These are phyloP conservation scores for Amaurobius ferox DNA, from an alignment of 2,888 invertebrate genomes.

Conservation along the genomic window DNA sequence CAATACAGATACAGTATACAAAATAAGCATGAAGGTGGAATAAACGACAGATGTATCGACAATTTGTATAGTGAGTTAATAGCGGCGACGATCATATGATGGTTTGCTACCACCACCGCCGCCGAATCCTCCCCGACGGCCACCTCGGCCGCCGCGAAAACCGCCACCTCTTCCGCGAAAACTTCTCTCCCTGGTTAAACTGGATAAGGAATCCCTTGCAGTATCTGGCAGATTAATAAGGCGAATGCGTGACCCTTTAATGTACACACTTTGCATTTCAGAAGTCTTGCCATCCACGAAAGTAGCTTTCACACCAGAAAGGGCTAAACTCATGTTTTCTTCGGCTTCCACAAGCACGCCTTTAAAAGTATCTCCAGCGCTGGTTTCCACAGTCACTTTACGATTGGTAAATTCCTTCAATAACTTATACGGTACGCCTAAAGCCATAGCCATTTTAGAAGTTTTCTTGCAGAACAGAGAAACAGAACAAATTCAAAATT, in stretches of 20 bases:
- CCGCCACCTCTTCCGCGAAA: background rate
- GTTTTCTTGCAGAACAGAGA: too few species aligned
- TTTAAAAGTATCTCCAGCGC: slow-evolving; percentile 12
- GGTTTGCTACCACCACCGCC: slow-evolving; percentile 14
- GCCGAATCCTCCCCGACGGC: background rate
- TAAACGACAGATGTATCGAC: too few species aligned
- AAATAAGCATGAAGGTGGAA: too few species aligned
- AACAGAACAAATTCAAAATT: too few species aligned
- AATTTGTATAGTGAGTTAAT: background rate
- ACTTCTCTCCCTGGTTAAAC: background rate
- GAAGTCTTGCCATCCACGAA: background rate
- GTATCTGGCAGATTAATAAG: slow-evolving; percentile 1
- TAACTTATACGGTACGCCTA: slow-evolving; percentile 21
- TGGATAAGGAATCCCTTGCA: background rate
- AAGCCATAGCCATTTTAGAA: background rate
- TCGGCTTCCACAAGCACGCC: slow-evolving; percentile 15
- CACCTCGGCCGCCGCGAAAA: background rate
- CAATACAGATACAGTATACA: too few species aligned
- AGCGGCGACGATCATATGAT: background rate
- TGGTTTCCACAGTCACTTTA: slow-evolving; percentile 6
- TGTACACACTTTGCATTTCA: slow-evolving; percentile 14
- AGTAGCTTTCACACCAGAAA: slow-evolving; percentile 1
- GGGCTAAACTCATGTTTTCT: slow-evolving; percentile 10
- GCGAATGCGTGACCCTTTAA: slow-evolving; percentile 20
- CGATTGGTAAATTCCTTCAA: background rate